Evolutionary conservation across 2,113 vertebrate species (phyloP).

Genomic region (Caranx ignobilis): DNA sequence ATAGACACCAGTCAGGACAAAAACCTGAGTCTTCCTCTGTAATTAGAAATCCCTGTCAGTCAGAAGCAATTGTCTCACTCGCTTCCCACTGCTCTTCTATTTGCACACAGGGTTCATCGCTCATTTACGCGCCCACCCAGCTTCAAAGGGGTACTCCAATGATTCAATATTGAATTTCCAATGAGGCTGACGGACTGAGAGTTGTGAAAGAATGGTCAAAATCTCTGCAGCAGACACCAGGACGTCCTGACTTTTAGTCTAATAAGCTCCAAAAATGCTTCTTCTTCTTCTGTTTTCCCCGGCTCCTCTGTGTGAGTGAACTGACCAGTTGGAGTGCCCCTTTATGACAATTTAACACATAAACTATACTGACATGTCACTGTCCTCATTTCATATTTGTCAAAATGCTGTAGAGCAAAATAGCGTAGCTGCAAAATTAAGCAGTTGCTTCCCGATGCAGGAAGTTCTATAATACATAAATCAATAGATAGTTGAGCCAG

Average conservation of each 20-base stretch:
- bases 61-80: slow-evolving; percentile 5
- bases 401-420: slow-evolving; percentile 7
- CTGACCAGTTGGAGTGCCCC: not conserved
- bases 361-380: not conserved
- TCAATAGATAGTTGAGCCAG: slow-evolving; percentile 16
- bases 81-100: slow-evolving; percentile 17
- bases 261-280: not conserved
- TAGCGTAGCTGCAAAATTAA: slow-evolving; percentile 24
- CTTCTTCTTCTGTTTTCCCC: slow-evolving; percentile 18
- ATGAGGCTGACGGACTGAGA: not conserved
- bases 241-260: not conserved
- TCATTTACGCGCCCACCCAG: slow-evolving; percentile 28
- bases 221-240: not conserved
- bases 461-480: slow-evolving; percentile 1
- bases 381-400: slow-evolving; percentile 19
- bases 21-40: slow-evolving; percentile 59
- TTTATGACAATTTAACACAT: slow-evolving; percentile 5
- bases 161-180: not conserved
- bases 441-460: slow-evolving; percentile 11
- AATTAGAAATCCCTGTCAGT: slow-evolving; percentile 23
- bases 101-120: slow-evolving; percentile 37
- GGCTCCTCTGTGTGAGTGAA: not conserved
- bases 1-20: slow-evolving; percentile 27
- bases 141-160: not conserved
- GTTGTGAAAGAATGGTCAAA: not conserved